These are phyloP conservation scores for Chanos chanos DNA, from an alignment of 2,797 vertebrate genomes.

Conservation along the genomic window DNA sequence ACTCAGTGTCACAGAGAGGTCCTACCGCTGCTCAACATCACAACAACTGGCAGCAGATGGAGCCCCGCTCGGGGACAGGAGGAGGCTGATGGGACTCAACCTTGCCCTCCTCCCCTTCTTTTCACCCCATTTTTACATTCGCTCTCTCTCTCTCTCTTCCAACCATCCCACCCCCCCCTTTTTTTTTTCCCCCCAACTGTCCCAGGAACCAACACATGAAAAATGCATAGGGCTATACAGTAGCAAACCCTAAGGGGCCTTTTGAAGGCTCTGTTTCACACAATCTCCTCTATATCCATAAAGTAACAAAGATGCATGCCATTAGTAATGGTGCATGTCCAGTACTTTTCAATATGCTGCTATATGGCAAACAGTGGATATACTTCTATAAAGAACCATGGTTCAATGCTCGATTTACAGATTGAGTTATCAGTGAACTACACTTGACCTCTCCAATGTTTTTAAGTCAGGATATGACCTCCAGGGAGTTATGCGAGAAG, in stretches of 20 bases:
- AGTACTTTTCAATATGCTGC: conserved; percentile 16
- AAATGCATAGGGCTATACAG: conserved; percentile 10
- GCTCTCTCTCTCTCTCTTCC: conserved; percentile 15
- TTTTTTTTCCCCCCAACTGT: conserved; percentile 14
- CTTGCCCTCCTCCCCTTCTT: conserved; percentile 48
- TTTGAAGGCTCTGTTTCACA: conserved; percentile 23
- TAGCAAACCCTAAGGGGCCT: conserved; percentile 35
- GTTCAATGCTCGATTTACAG: conserved; percentile 40
- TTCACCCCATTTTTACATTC: conserved; percentile 7
- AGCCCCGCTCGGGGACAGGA: conserved; percentile 35
- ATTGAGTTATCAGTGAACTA: conserved; percentile 52
- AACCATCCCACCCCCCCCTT: conserved; percentile 40
- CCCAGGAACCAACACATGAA: conserved; percentile 23
- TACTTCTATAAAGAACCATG: conserved; percentile 6
- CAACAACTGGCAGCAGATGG: conserved; percentile 64
- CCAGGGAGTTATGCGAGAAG: conserved; percentile 30
- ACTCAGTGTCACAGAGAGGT: conserved; percentile 43
- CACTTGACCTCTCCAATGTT: conserved; percentile 31
- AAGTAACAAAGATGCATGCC: conserved; percentile 37
- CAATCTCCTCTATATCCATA: conserved; percentile 26
- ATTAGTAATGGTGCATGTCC: conserved; percentile 33
- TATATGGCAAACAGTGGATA: not conserved
- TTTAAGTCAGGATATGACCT: conserved; percentile 30
- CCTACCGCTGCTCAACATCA: conserved; percentile 36
- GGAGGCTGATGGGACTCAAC: conserved; percentile 54